phyloP scores from a whole-genome alignment of 1,140 invertebrate genomes.

The Ganaspis sp. region DNA sequence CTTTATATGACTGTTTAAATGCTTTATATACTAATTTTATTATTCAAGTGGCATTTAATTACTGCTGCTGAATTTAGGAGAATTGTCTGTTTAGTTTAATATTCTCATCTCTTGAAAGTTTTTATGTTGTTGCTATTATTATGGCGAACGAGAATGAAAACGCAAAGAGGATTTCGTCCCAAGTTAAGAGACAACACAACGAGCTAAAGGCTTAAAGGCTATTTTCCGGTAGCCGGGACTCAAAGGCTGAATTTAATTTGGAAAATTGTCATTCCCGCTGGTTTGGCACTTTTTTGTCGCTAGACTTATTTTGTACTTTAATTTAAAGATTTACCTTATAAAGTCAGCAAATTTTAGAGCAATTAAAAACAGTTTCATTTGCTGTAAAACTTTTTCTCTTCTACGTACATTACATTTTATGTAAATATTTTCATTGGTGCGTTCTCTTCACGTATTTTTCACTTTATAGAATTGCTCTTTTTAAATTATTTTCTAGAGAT shows the following conservation, averaged over 20 bases:
- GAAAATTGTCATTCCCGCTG: neutral
- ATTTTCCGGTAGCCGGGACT: neutral
- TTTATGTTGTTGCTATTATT: neutral
- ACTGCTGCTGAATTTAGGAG: neutral
- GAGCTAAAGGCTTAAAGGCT: neutral
- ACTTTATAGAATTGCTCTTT: too few relatives aligned
- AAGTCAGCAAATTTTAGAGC: neutral
- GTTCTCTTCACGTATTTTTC: too few relatives aligned
- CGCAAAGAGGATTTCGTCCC: neutral
- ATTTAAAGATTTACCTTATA: neutral
- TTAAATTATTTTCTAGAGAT: too few relatives aligned
- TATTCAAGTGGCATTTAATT: too few relatives aligned
- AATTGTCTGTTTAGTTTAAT: neutral
- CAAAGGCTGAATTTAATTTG: conserved; percentile 14
- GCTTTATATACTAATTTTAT: too few relatives aligned
- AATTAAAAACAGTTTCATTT: neutral
- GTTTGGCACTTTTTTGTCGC: neutral
- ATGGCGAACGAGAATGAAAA: neutral
- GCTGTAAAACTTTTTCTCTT: too few relatives aligned
- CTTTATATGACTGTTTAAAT: too few relatives aligned
- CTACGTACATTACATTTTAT: too few relatives aligned
- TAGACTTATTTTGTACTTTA: neutral
- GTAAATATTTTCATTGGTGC: too few relatives aligned
- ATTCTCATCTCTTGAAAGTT: neutral
- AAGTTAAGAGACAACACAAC: neutral